phyloP scores from a whole-genome alignment of 2,113 vertebrate genomes.

The Glaucidium brasilianum region DNA sequence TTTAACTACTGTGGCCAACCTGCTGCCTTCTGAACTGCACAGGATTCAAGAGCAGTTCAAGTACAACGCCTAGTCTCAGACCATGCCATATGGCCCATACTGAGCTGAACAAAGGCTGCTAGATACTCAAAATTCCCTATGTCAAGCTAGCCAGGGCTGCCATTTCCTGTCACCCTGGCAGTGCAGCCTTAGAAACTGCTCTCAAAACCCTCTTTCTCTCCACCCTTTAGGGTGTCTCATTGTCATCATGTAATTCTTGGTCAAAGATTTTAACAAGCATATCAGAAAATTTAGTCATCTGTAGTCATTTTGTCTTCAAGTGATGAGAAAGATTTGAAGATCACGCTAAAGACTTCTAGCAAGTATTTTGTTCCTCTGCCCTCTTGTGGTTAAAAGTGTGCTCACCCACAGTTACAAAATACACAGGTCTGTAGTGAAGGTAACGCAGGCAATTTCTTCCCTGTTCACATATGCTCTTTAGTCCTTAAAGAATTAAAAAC shows the following conservation, averaged over 20 bases:
- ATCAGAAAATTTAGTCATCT: background rate
- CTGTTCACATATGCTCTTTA: background rate
- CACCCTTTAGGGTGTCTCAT: background rate
- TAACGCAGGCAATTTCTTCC: background rate
- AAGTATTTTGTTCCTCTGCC: constrained; percentile 29
- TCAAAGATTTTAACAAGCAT: background rate
- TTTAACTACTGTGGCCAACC: background rate
- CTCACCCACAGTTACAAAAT: background rate
- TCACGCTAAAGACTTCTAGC: background rate
- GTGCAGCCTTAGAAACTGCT: background rate
- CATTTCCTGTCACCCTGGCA: background rate
- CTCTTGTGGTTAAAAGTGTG: constrained; percentile 28
- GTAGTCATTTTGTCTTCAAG: background rate
- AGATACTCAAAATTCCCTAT: background rate
- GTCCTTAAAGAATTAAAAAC: background rate
- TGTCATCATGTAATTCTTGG: background rate
- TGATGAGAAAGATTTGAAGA: background rate
- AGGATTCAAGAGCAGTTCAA: background rate
- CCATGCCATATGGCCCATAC: background rate
- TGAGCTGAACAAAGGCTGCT: background rate
- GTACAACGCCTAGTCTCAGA: background rate
- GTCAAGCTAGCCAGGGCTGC: background rate
- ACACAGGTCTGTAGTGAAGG: background rate
- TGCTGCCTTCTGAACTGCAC: background rate
- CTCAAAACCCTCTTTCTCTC: background rate